Evolutionary conservation across 2,797 vertebrate genomes (phyloP).

Genomic region (Allobates femoralis): DNA sequence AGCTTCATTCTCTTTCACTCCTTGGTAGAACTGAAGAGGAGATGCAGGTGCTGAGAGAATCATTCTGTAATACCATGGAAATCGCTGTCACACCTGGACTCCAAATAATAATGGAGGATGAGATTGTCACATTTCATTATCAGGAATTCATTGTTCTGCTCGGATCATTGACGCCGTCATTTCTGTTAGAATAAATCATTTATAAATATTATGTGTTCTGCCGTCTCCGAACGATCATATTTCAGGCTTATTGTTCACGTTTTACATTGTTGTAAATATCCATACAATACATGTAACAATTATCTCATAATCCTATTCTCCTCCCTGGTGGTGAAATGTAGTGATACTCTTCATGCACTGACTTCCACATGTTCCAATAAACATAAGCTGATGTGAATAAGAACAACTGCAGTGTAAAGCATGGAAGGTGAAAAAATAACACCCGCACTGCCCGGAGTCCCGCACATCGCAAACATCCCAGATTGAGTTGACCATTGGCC

Average conservation of each 20-base stretch:
- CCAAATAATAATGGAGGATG: neutral
- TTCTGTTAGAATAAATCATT: neutral
- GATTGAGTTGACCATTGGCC: no score
- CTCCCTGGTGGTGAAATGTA: neutral
- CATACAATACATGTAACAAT: neutral
- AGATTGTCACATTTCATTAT: constrained; percentile 35
- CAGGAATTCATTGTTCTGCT: constrained; percentile 4
- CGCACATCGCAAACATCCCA: no score
- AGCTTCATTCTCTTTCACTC: constrained; percentile 15
- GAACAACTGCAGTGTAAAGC: neutral
- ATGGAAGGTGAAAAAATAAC: no score
- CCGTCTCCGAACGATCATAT: neutral
- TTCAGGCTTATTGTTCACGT: neutral
- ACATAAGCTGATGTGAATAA: neutral
- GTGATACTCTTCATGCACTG: neutral
- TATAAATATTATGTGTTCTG: neutral
- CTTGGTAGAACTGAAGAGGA: neutral
- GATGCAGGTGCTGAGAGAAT: constrained; percentile 26
- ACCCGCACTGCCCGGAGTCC: no score
- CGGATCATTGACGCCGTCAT: neutral
- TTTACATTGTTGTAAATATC: neutral
- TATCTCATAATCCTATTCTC: neutral
- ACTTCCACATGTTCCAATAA: neutral
- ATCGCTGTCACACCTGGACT: constrained; percentile 29
- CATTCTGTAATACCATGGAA: constrained; percentile 15